These are phyloP conservation scores for Philopedon plagiatum DNA, from an alignment of 2,888 invertebrate species.

Conservation along the genomic window DNA sequence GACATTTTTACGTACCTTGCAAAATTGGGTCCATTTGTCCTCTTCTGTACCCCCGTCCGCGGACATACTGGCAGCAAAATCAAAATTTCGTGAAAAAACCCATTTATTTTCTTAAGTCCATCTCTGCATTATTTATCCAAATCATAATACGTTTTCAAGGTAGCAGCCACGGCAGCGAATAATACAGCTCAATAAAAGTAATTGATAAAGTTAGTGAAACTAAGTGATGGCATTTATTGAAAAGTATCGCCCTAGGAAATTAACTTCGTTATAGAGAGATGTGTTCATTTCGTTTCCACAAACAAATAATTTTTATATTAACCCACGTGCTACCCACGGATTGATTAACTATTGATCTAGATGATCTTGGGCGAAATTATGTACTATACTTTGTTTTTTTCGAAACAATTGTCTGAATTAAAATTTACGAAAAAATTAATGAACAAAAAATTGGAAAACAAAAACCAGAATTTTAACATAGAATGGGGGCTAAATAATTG, in stretches of 20 bases:
- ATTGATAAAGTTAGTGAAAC: constrained; percentile 19
- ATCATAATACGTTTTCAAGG: constrained; percentile 16
- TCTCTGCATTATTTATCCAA: constrained; percentile 3
- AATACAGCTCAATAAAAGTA: constrained; percentile 15
- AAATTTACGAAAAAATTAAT: constrained; percentile 10
- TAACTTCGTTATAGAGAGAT: constrained; percentile 25
- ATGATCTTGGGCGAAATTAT: background rate
- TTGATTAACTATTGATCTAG: background rate
- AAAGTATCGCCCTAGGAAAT: constrained; percentile 26
- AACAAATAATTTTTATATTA: constrained; percentile 27
- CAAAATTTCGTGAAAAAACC: too few relatives aligned
- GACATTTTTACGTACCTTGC: too few relatives aligned
- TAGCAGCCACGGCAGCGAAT: background rate
- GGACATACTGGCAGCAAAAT: too few relatives aligned
- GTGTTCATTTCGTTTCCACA: constrained; percentile 19
- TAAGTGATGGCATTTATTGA: constrained; percentile 26
- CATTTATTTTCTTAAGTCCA: background rate
- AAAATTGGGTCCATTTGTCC: too few relatives aligned
- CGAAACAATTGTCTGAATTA: background rate
- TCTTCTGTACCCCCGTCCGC: too few relatives aligned
- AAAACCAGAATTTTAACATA: too few relatives aligned
- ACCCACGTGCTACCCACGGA: background rate
- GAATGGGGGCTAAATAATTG: too few relatives aligned
- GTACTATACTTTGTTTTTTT: background rate
- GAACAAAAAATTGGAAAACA: too few relatives aligned